A percentile compares a stretch with the other conserved stretches of the same genome.
Conservation (phyloP, 2,797 vertebrate species). For the Ataeniobius toweri region DNA sequence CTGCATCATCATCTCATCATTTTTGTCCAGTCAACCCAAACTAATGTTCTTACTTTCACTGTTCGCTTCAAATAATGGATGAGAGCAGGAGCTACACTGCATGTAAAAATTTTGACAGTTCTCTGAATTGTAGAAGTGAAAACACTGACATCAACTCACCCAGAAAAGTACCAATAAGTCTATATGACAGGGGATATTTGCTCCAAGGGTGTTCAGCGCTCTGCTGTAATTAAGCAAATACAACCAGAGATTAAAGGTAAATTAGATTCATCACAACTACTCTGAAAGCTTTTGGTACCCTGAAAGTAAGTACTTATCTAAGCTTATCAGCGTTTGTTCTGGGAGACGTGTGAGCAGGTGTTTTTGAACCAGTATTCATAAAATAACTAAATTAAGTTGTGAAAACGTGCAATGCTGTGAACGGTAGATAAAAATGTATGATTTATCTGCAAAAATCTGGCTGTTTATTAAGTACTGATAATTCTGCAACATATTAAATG, state of each 20-base stretch:
- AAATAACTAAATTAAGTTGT: background rate
- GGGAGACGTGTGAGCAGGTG: conserved; percentile 3
- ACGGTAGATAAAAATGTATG: background rate
- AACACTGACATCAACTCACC: background rate
- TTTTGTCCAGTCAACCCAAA: conserved; percentile 51
- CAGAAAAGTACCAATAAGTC: background rate
- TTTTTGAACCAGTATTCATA: background rate
- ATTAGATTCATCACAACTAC: conserved; percentile 38
- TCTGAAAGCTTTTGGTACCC: conserved; percentile 3
- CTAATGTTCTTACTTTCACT: conserved; percentile 46
- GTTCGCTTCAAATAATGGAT: conserved; percentile 43
- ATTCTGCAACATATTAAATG: background rate
- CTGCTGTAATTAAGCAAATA: conserved; percentile 14
- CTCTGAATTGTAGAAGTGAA: conserved; percentile 14
- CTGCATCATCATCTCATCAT: conserved; percentile 52
- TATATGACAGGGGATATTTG: conserved; percentile 13
- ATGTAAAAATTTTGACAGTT: conserved; percentile 7
- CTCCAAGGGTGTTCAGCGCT: background rate
- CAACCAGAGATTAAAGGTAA: conserved; percentile 43
- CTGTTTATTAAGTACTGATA: background rate
- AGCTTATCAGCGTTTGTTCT: conserved; percentile 18
- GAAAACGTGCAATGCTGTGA: background rate
- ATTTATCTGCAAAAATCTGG: background rate
- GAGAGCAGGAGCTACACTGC: conserved; percentile 1
- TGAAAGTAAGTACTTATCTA: conserved; percentile 22